A percentile compares a stretch with the other conserved stretches of the same genome.
Conservation (phyloP, 1,140 invertebrate genomes). For the Acromyrmex charruanus region DNA sequence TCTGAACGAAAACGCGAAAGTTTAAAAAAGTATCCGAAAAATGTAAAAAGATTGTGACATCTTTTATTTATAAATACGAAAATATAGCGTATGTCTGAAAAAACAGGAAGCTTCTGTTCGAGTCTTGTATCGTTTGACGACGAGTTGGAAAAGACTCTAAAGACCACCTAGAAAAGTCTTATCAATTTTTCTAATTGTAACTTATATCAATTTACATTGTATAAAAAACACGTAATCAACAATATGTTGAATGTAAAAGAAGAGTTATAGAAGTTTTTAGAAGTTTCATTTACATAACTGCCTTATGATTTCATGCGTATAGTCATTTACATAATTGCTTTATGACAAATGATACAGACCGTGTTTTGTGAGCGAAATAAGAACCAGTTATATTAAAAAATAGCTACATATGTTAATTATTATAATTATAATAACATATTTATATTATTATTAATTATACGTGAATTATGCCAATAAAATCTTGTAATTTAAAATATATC, state of each 20-base stretch:
- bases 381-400: background rate
- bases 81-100: background rate
- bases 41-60: background rate
- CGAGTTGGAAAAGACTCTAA: background rate
- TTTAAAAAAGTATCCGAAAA: background rate
- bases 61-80: background rate
- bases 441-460: too few relatives aligned
- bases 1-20: background rate
- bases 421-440: too few relatives aligned
- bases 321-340: background rate
- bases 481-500: too few relatives aligned
- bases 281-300: conserved; percentile 5
- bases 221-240: background rate
- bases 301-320: background rate
- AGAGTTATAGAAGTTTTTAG: background rate
- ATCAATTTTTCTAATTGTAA: too few relatives aligned
- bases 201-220: background rate
- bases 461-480: too few relatives aligned
- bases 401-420: too few relatives aligned
- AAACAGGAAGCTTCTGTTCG: background rate
- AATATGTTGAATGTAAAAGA: background rate
- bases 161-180: background rate
- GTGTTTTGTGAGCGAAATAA: background rate
- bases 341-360: conserved; percentile 1
- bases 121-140: background rate